Percentiles rank a stretch among this genome's conserved stretches.
Evolutionary conservation across 2,888 invertebrate genomes (phyloP).

Genomic region (Polyploca ridens): DNA sequence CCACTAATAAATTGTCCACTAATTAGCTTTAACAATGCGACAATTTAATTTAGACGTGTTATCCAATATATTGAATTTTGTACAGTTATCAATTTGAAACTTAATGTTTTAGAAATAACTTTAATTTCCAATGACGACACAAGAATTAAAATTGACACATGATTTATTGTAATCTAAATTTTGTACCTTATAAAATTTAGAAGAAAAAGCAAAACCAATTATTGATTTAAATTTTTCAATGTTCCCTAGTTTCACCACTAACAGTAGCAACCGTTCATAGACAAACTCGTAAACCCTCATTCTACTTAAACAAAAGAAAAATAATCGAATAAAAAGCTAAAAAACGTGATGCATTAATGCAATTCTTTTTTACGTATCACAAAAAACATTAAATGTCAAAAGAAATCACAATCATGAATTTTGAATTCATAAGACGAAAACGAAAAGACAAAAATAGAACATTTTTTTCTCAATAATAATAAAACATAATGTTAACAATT

Average conservation of each 20-base stretch:
- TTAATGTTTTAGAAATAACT: constrained; percentile 36
- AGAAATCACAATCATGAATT: constrained; percentile 85
- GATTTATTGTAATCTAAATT: constrained; percentile 67
- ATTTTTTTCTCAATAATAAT: constrained; percentile 54
- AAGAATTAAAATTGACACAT: constrained; percentile 55
- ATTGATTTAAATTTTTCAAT: constrained; percentile 55
- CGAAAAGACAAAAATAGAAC: constrained; percentile 76
- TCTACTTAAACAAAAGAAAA: constrained; percentile 57
- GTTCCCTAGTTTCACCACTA: constrained; percentile 51
- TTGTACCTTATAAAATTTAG: constrained; percentile 72
- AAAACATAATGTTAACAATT: constrained; percentile 66
- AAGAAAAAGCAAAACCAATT: constrained; percentile 60
- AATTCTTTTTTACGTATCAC: constrained; percentile 81
- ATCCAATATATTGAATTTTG: constrained; percentile 58
- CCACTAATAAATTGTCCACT: constrained; percentile 64
- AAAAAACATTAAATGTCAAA: constrained; percentile 84
- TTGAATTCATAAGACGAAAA: constrained; percentile 80
- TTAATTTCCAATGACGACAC: constrained; percentile 40
- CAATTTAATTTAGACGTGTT: constrained; percentile 72
- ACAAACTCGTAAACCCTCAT: constrained; percentile 55
- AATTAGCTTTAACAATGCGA: constrained; percentile 74
- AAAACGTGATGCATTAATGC: constrained; percentile 80
- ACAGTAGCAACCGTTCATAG: constrained; percentile 48
- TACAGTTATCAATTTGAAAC: constrained; percentile 52
- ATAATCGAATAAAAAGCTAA: constrained; percentile 63